Conservation (phyloP, 2,113 vertebrate species). For the Apistogramma diplotaenia region DNA sequence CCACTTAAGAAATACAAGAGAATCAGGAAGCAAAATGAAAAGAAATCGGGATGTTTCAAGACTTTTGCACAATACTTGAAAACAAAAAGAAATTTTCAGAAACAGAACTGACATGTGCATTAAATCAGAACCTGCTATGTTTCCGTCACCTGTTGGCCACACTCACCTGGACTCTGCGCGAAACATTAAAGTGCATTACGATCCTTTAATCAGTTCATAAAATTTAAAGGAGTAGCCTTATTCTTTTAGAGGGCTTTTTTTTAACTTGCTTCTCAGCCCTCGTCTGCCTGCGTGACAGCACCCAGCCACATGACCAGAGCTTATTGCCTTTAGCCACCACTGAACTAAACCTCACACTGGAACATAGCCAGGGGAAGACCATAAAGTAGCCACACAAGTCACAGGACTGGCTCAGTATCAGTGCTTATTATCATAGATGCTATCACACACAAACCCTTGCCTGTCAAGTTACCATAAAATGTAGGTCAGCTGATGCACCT, state of each 20-base stretch:
- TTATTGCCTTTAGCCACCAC: conserved; percentile 35
- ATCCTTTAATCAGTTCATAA: neutral
- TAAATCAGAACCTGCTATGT: neutral
- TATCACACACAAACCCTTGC: conserved; percentile 45
- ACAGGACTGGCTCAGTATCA: conserved; percentile 59
- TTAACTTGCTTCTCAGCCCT: neutral
- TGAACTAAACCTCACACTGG: conserved; percentile 28
- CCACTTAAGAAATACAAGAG: too few species aligned
- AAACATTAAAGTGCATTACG: neutral
- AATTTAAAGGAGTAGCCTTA: neutral
- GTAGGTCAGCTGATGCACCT: conserved; percentile 51
- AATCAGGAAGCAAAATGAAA: too few species aligned
- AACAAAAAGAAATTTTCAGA: neutral
- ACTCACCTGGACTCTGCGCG: neutral
- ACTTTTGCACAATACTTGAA: too few species aligned
- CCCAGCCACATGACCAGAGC: conserved; percentile 50
- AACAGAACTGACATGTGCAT: neutral
- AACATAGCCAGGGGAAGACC: conserved; percentile 40
- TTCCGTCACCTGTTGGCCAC: neutral
- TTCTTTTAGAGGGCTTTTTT: neutral
- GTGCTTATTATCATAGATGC: conserved; percentile 39
- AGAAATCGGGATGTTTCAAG: too few species aligned
- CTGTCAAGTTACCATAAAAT: conserved; percentile 49
- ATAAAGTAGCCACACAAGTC: conserved; percentile 51
- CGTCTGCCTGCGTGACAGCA: neutral